A percentile compares a stretch with the other conserved stretches of the same genome.
These are phyloP conservation scores for Numenius arquata DNA, from an alignment of 2,113 vertebrate species.

Conservation along the genomic window DNA sequence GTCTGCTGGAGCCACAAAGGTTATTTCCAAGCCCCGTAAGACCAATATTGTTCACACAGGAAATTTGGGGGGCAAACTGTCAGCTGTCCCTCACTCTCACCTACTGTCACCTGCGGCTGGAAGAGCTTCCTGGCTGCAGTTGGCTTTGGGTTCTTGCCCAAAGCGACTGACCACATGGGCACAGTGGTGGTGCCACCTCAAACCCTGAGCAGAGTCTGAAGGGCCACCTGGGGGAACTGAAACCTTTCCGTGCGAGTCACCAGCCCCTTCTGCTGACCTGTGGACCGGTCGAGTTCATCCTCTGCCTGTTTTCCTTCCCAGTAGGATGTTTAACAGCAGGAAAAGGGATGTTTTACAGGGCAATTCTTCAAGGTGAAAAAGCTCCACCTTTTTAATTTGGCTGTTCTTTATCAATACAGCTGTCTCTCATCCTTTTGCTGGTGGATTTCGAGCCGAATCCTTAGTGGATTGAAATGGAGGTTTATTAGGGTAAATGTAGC, in stretches of 20 bases:
- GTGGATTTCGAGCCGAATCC: not conserved
- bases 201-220: fast-evolving
- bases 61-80: not conserved
- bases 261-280: not conserved
- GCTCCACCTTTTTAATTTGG: fast-evolving
- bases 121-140: fast-evolving
- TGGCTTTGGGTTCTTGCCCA: not conserved
- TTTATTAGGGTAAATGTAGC: fast-evolving
- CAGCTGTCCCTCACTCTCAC: not conserved
- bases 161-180: fast-evolving
- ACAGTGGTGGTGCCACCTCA: not conserved
- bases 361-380: not conserved
- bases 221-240: fast-evolving
- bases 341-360: fast-evolving
- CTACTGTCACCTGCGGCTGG: fast-evolving
- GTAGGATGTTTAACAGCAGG: fast-evolving
- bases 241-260: not conserved
- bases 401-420: fast-evolving
- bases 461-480: fast-evolving
- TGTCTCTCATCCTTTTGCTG: not conserved
- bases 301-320: fast-evolving
- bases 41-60: fast-evolving
- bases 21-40: not conserved
- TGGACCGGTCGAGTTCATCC: fast-evolving
- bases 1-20: not conserved